A percentile compares a stretch with the other conserved stretches of the same genome.
phyloP scores from a whole-genome alignment of 2,797 vertebrate genomes.

The Danio kyathit region DNA sequence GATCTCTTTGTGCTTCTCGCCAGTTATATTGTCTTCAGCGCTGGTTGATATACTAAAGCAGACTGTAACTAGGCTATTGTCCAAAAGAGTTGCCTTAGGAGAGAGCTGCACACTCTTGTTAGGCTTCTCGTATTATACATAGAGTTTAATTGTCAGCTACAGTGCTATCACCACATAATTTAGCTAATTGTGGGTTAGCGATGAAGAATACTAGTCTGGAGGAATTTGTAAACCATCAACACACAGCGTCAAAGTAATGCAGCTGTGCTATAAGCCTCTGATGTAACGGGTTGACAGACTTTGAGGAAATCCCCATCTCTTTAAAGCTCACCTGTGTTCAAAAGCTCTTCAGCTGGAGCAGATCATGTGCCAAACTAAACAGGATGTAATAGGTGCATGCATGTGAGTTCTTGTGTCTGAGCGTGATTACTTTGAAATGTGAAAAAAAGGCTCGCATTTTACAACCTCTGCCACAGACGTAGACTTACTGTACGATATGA shows the following conservation, averaged over 20 bases:
- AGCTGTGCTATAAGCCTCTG: slow-evolving; percentile 61
- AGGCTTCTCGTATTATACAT: slow-evolving; percentile 54
- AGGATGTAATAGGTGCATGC: slow-evolving; percentile 61
- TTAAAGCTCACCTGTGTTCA: slow-evolving; percentile 77
- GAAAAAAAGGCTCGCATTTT: background rate
- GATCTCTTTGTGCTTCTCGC: slow-evolving; percentile 50
- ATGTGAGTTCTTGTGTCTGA: slow-evolving; percentile 57
- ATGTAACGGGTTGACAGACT: slow-evolving; percentile 52
- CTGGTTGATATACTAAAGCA: slow-evolving; percentile 51
- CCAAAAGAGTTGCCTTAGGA: slow-evolving; percentile 64
- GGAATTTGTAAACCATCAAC: slow-evolving; percentile 75
- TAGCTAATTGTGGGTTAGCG: slow-evolving; percentile 70
- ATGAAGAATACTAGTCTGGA: slow-evolving; percentile 58
- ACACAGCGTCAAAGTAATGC: slow-evolving; percentile 51
- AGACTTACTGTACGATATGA: background rate
- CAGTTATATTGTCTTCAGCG: slow-evolving; percentile 69
- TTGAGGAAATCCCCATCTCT: slow-evolving; percentile 58
- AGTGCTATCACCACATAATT: slow-evolving; percentile 64
- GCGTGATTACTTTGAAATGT: slow-evolving; percentile 42
- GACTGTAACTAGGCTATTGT: slow-evolving; percentile 61
- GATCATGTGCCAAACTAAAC: slow-evolving; percentile 78
- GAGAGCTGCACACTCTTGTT: slow-evolving; percentile 43
- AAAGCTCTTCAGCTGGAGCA: slow-evolving; percentile 74
- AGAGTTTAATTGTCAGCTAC: slow-evolving; percentile 70
- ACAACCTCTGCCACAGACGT: too few species aligned